Evolutionary conservation across 2,113 vertebrate genomes (phyloP).

Genomic region (Mormoops blainvillei): DNA sequence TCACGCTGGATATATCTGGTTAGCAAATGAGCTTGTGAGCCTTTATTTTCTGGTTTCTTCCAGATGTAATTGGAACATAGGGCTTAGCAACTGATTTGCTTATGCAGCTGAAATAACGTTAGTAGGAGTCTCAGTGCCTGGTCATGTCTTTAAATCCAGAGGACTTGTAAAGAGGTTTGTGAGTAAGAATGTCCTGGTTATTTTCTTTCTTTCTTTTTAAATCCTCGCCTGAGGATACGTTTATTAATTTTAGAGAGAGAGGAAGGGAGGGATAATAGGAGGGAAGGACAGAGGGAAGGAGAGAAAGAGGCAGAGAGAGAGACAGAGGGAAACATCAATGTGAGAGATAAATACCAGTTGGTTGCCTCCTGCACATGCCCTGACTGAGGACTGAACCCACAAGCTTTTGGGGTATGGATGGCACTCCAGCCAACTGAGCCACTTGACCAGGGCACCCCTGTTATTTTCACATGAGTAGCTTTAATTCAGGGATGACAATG

Average conservation of each 20-base stretch:
- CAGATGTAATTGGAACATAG: conserved; percentile 39
- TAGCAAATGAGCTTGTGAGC: conserved; percentile 60
- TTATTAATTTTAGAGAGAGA: too few species aligned
- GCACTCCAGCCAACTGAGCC: neutral
- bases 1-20: conserved; percentile 33
- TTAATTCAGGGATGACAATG: neutral
- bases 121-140: neutral
- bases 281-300: too few species aligned
- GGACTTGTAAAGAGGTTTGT: neutral
- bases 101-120: neutral
- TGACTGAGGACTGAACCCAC: too few species aligned
- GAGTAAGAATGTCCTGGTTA: neutral
- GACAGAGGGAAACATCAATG: too few species aligned
- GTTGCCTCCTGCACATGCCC: too few species aligned
- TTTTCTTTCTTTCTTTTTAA: neutral
- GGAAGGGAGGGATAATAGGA: too few species aligned
- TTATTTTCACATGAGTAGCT: neutral
- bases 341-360: too few species aligned
- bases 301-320: too few species aligned
- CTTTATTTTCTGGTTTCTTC: conserved; percentile 66
- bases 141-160: neutral
- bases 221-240: too few species aligned
- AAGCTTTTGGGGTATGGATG: too few species aligned
- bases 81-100: neutral
- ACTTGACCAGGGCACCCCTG: neutral